These are phyloP conservation scores for Elanoides forficatus DNA, from an alignment of 2,113 vertebrate genomes.

Conservation along the genomic window DNA sequence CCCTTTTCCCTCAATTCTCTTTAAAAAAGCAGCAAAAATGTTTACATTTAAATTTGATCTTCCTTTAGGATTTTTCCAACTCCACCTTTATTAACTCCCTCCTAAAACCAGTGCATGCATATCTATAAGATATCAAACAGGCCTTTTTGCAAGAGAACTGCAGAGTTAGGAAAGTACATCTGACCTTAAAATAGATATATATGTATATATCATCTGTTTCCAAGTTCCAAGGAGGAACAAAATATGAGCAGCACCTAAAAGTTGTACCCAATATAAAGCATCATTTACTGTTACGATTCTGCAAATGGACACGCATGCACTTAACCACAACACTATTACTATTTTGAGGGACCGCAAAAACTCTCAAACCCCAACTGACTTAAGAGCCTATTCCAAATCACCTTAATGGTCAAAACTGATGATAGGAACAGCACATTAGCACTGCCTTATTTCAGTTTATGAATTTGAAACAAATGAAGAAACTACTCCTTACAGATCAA, in stretches of 20 bases:
- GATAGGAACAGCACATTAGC: not conserved
- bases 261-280: not conserved
- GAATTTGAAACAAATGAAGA: not conserved
- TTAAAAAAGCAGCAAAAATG: not conserved
- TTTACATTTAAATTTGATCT: not conserved
- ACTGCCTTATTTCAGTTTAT: not conserved
- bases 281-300: not conserved
- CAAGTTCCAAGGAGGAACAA: not conserved
- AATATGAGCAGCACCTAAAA: not conserved
- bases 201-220: not conserved
- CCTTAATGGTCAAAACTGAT: not conserved
- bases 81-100: not conserved
- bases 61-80: not conserved
- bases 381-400: not conserved
- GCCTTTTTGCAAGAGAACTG: not conserved
- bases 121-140: not conserved
- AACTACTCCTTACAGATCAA: not conserved
- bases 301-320: rapidly evolving
- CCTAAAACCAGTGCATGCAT: not conserved
- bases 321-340: not conserved
- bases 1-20: not conserved
- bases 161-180: not conserved
- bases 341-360: not conserved
- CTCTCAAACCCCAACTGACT: not conserved
- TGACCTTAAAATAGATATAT: not conserved